Evolutionary conservation across 2,888 invertebrate genomes (phyloP), one percentile per base, ranked within the genome.

Genomic region (Pseudanteris insignis): DNA sequence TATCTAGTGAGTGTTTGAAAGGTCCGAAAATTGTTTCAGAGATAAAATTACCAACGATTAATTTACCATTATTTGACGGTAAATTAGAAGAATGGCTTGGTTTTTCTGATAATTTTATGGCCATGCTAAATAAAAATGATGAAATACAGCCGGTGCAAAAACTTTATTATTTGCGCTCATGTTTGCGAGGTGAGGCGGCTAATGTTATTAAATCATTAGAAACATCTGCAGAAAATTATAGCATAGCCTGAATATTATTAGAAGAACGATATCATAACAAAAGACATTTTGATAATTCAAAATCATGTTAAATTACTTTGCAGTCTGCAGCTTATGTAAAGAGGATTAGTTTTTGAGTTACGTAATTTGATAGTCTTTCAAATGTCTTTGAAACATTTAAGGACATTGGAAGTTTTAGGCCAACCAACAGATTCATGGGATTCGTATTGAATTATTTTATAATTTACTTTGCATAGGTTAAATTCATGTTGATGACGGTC

Each of bases 31-130:
- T 36, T 10, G 47, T 47, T 5, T 30, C 47, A 6, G 47, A 47
- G 5, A 47, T 47, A 13, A 48, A 38, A 28, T 25, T 48, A n/a
- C 47, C 47, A 24, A 30, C 37, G 6, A 47, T 47, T 2, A 21
- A 37, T 14, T 47, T 47, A 4, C 37, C 36, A 6, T 24, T 24
- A 1, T 47, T 47, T 25, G 30, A 30, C 14, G 47, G 37, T 24
- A 47, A 47, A 28, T 37, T 37, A 2, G 47, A 47, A 25, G 47
- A 47, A 4, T 47, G 37, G 47, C 21, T 46, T 8, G 12, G 18
- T 2, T 67, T 66, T 32, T 11, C 25, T 0, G 63, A 67, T 38
- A 13, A 48, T n/a, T 67, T 65, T 43, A 58, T 25, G 8, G 44
- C 62, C n/a, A 18, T 67, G 10, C 57, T 65, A 7, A 32, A 67